phyloP scores from a whole-genome alignment of 2,113 vertebrate genomes.

The cattle (Bos taurus) region DNA sequence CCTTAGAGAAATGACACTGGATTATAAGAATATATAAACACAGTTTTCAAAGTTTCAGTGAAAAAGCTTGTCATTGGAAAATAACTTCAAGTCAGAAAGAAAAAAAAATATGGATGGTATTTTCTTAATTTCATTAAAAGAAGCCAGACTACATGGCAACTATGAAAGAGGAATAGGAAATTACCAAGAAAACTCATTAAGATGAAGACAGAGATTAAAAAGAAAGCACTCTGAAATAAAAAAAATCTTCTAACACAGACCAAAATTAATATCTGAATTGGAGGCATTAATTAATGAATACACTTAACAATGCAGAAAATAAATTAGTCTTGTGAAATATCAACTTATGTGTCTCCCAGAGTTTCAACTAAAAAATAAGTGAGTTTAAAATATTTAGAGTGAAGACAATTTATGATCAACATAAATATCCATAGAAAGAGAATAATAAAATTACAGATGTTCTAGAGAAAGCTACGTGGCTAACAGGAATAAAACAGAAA shows the following conservation, averaged over 20 bases:
- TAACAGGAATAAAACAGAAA: not conserved
- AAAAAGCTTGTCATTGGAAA: constrained; percentile 1
- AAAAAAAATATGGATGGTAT: not conserved
- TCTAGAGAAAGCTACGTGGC: not conserved
- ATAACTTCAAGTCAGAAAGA: not conserved
- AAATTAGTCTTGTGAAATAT: not conserved
- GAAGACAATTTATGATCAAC: not conserved
- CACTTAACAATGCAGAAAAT: not conserved
- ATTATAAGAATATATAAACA: not conserved
- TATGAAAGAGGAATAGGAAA: not conserved
- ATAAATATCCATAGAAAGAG: not conserved
- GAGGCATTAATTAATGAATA: not conserved
- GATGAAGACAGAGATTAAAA: not conserved
- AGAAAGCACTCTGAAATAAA: not conserved
- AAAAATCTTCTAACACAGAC: not conserved
- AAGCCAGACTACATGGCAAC: not conserved
- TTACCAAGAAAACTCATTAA: constrained; percentile 14
- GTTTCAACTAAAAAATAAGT: not conserved
- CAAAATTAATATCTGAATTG: not conserved
- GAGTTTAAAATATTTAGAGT: not conserved
- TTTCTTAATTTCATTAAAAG: not conserved
- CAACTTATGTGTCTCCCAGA: not conserved
- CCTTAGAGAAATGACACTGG: not conserved
- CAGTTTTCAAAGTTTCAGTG: not conserved
- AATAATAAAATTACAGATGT: not conserved